These are phyloP conservation scores for Himalopsyche kuldschensis DNA, from an alignment of 2,888 invertebrate species.

Conservation along the genomic window DNA sequence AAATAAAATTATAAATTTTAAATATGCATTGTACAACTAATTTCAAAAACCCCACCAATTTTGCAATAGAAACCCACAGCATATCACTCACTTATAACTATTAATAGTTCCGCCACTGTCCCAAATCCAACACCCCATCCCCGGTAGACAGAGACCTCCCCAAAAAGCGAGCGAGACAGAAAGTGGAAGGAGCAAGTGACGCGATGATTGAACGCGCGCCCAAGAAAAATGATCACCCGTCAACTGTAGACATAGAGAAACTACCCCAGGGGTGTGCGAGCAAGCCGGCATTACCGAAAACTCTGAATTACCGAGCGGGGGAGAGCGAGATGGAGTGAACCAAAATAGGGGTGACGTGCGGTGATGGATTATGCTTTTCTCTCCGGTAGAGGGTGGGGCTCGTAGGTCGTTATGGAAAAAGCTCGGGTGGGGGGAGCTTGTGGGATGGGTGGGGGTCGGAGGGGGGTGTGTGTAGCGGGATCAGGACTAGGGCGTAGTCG, in stretches of 20 bases:
- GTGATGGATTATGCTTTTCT: slow-evolving; percentile 67
- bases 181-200: slow-evolving; percentile 50
- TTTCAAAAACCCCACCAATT: too few species aligned
- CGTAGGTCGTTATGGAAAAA: slow-evolving; percentile 64
- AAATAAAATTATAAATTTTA: too few species aligned
- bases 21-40: too few species aligned
- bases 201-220: slow-evolving; percentile 74
- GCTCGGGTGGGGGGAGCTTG: slow-evolving; percentile 61
- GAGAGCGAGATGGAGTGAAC: slow-evolving; percentile 53
- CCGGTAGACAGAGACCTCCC: neutral
- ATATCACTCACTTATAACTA: neutral
- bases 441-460: slow-evolving; percentile 49
- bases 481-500: slow-evolving; percentile 54
- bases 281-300: slow-evolving; percentile 36
- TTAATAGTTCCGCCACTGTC: neutral
- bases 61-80: neutral
- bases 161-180: slow-evolving; percentile 11
- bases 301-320: slow-evolving; percentile 43
- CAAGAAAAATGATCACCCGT: slow-evolving; percentile 74
- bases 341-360: slow-evolving; percentile 65
- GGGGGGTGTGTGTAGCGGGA: slow-evolving; percentile 32
- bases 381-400: slow-evolving; percentile 61
- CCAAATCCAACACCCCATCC: neutral
- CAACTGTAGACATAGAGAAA: slow-evolving; percentile 63
- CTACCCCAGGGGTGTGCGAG: slow-evolving; percentile 60